phyloP scores from a whole-genome alignment of 1,140 invertebrate species.

The Neodiprion lecontei region DNA sequence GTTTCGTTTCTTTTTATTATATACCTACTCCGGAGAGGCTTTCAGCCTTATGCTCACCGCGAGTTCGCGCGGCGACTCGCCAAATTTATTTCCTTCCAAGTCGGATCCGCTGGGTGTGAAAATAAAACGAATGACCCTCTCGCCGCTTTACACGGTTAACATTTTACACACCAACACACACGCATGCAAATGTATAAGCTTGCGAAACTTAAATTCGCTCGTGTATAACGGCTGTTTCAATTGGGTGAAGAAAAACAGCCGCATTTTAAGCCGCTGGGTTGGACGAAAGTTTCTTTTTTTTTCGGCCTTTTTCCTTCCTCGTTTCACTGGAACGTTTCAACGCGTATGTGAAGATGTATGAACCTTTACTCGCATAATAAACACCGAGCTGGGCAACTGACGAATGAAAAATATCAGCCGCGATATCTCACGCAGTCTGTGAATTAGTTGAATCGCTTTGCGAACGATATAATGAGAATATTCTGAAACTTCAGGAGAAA shows the following conservation, averaged over 20 bases:
- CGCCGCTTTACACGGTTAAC: neutral
- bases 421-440: neutral
- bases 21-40: neutral
- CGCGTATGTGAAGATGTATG: too few species aligned
- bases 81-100: constrained; percentile 44
- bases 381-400: neutral
- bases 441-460: neutral
- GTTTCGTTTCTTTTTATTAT: neutral
- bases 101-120: constrained; percentile 30
- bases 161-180: neutral
- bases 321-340: too few species aligned
- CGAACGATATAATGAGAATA: neutral
- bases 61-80: constrained; percentile 28
- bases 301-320: too few species aligned
- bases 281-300: neutral
- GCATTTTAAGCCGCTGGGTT: constrained; percentile 34
- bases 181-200: neutral
- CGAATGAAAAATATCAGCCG: constrained; percentile 2
- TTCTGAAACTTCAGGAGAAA: too few species aligned
- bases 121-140: constrained; percentile 2
- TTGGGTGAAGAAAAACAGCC: constrained; percentile 22
- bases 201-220: neutral
- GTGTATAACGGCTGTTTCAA: neutral
- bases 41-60: neutral
- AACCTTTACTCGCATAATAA: too few species aligned